Percentiles rank a stretch among this genome's conserved stretches.
Conservation (phyloP, 2,888 invertebrate species). For the Glomeris marginata region DNA sequence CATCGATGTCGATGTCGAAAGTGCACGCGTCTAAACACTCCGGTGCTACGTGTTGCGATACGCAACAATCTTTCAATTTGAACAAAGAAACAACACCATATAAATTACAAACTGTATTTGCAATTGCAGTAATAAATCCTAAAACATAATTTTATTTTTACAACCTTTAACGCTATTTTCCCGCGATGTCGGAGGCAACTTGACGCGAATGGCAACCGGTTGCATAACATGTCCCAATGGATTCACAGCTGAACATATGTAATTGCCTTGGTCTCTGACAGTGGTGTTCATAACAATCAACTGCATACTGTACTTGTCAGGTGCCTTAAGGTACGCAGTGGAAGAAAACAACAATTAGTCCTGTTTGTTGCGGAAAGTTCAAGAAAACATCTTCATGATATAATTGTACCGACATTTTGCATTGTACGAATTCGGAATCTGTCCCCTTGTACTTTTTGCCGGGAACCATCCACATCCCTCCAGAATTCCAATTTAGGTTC, state of each 20-base stretch:
- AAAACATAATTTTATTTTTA: neutral
- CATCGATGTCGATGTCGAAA: constrained; percentile 66
- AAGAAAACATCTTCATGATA: neutral
- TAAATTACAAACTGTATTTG: neutral
- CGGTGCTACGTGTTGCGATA: constrained; percentile 59
- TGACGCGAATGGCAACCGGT: constrained; percentile 8
- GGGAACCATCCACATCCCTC: constrained; percentile 44
- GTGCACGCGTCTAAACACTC: constrained; percentile 63
- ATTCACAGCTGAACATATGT: constrained; percentile 72
- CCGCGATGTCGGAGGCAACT: neutral
- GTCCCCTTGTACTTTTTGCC: constrained; percentile 51
- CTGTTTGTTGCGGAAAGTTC: constrained; percentile 6
- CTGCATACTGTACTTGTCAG: constrained; percentile 55
- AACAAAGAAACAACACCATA: neutral
- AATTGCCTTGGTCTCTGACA: constrained; percentile 57
- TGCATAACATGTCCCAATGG: constrained; percentile 43
- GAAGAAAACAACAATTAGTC: constrained; percentile 2
- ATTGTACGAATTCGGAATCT: constrained; percentile 50
- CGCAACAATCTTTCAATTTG: constrained; percentile 48
- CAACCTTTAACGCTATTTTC: constrained; percentile 6
- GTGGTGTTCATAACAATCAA: constrained; percentile 55
- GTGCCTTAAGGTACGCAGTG: constrained; percentile 34
- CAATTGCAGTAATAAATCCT: neutral
- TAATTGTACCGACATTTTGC: constrained; percentile 36
- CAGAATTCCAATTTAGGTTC: constrained; percentile 68